These are phyloP conservation scores for Cyprinodon diabolis DNA, from an alignment of 2,797 vertebrate species.

Conservation along the genomic window DNA sequence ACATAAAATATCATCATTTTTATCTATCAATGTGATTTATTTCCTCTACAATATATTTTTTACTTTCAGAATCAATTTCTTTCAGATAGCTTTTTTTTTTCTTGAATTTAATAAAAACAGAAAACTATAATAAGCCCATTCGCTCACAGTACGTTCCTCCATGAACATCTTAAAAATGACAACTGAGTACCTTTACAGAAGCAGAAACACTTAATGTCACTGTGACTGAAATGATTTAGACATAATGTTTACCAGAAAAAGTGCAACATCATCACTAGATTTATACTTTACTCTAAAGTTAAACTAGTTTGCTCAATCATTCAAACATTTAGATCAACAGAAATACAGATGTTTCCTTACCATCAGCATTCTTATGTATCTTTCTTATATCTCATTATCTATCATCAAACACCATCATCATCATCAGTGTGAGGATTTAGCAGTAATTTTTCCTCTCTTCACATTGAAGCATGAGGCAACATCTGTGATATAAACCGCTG, in stretches of 20 bases:
- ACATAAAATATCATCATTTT: no score
- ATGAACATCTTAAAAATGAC: constrained; percentile 55
- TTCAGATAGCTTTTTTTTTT: no score
- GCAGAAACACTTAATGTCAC: constrained; percentile 29
- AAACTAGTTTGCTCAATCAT: constrained; percentile 26
- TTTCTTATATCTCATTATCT: constrained; percentile 10
- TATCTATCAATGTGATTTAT: no score
- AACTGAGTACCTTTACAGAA: constrained; percentile 48
- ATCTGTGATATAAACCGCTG: constrained; percentile 9
- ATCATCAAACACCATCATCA: neutral
- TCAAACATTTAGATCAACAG: neutral
- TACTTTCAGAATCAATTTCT: no score
- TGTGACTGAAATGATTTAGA: constrained; percentile 45
- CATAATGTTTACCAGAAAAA: constrained; percentile 44
- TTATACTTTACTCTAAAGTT: constrained; percentile 18
- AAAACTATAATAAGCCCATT: neutral
- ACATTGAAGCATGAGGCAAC: constrained; percentile 17
- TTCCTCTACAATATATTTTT: no score
- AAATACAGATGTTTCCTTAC: constrained; percentile 17
- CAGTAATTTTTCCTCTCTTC: constrained; percentile 6
- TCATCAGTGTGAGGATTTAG: constrained; percentile 19
- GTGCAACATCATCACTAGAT: constrained; percentile 52
- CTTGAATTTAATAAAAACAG: no score
- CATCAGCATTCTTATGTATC: constrained; percentile 47
- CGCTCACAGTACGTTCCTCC: constrained; percentile 17